A percentile compares a stretch with the other conserved stretches of the same genome.
phyloP scores from a whole-genome alignment of 2,797 vertebrate species.

The Acridotheres tristis region DNA sequence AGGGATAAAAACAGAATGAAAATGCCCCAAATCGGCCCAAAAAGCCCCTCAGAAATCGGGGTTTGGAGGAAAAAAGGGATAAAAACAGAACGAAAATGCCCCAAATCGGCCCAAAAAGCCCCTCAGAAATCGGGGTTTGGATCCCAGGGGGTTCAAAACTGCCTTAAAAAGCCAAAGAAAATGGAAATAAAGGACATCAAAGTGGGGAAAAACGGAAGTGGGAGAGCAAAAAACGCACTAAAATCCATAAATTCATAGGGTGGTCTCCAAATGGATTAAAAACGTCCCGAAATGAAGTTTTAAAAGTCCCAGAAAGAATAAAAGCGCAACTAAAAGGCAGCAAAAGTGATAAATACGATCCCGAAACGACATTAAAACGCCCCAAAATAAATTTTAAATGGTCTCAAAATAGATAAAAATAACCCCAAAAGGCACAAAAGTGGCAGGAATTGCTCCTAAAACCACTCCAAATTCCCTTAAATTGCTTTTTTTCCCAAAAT shows the following conservation, averaged over 20 bases:
- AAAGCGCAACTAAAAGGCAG: fast-evolving
- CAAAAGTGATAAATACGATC: too few relatives aligned
- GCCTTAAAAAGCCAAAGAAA: background rate
- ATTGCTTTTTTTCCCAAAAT: too few relatives aligned
- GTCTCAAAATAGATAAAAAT: background rate
- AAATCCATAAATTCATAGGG: background rate
- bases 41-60: background rate
- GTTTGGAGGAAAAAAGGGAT: background rate
- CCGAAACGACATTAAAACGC: background rate
- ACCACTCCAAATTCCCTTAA: too few relatives aligned
- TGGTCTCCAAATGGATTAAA: background rate
- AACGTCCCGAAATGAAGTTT: too few relatives aligned
- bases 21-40: too few relatives aligned
- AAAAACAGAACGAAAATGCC: background rate
- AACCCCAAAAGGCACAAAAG: fast-evolving
- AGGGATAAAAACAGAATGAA: too few relatives aligned
- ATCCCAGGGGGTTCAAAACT: too few relatives aligned
- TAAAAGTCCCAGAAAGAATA: background rate
- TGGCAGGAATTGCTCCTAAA: background rate
- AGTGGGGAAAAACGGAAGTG: too few relatives aligned
- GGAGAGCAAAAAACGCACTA: background rate
- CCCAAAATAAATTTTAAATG: fast-evolving
- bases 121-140: background rate
- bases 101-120: background rate
- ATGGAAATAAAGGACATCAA: background rate